Evolutionary conservation across 2,797 vertebrate genomes (phyloP).

Genomic region (Coendou prehensilis): DNA sequence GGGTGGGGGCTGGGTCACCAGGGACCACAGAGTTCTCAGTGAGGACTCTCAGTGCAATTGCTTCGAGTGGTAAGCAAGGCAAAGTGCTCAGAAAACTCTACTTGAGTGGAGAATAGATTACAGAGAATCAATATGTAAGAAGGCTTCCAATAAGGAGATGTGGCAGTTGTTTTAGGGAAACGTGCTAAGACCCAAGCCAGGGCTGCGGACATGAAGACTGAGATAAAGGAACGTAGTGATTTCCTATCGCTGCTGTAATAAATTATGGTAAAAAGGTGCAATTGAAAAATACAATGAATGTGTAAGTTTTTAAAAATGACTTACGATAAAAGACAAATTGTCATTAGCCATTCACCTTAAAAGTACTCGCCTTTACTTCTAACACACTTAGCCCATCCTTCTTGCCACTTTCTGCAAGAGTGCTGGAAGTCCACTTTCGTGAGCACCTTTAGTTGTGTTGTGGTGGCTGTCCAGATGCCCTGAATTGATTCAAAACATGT

Average conservation of each 20-base stretch:
- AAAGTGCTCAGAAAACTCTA: not conserved
- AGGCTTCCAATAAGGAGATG: not conserved
- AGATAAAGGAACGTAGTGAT: not conserved
- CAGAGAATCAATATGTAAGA: not conserved
- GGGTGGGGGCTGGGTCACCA: not conserved
- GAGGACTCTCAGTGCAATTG: not conserved
- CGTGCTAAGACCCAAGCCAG: not conserved
- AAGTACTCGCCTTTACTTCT: not conserved
- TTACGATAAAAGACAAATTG: not conserved
- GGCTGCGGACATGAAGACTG: not conserved
- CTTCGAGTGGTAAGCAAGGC: not conserved
- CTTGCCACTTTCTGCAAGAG: not conserved
- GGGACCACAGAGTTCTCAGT: not conserved
- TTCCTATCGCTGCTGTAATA: not conserved
- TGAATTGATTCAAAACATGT: not conserved
- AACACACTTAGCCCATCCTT: not conserved
- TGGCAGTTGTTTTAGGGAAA: not conserved
- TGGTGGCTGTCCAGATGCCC: not conserved
- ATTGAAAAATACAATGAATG: too few relatives aligned
- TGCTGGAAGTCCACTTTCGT: not conserved
- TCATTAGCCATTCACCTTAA: not conserved
- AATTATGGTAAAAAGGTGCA: not conserved
- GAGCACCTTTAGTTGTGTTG: not conserved
- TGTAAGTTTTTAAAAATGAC: not conserved
- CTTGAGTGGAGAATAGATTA: not conserved